These are phyloP conservation scores for Caracal caracal DNA, from an alignment of 2,113 vertebrate species.

Conservation along the genomic window DNA sequence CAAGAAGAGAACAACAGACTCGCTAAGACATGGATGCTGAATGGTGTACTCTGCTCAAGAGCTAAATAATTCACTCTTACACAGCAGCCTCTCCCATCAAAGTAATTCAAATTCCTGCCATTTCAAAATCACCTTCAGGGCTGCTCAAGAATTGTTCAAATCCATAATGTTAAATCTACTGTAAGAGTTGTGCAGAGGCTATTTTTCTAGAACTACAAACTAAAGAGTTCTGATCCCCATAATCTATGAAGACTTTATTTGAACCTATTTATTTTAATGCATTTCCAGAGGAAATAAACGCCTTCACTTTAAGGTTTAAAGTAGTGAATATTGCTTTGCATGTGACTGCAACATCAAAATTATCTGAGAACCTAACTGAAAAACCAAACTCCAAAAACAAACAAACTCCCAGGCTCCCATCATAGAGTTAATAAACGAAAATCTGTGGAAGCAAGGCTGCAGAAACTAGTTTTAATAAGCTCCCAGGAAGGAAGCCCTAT, in stretches of 20 bases:
- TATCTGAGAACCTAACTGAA: not conserved
- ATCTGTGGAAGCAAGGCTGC: not conserved
- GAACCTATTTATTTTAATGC: not conserved
- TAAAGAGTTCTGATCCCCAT: not conserved
- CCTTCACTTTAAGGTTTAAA: slow-evolving; percentile 6
- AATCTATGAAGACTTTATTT: slow-evolving; percentile 48
- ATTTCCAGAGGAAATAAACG: not conserved
- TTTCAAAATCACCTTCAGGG: slow-evolving; percentile 12
- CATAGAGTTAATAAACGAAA: not conserved
- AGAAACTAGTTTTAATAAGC: slow-evolving; percentile 14
- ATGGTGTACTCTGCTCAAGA: not conserved
- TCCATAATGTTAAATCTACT: slow-evolving; percentile 29
- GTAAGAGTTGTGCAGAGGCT: slow-evolving; percentile 2
- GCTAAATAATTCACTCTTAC: slow-evolving; percentile 19
- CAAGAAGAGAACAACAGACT: not conserved
- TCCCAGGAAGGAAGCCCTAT: not conserved
- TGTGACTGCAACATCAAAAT: not conserved
- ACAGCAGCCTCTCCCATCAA: slow-evolving; percentile 7
- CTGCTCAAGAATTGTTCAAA: slow-evolving; percentile 38
- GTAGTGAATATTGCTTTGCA: not conserved
- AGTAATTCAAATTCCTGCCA: slow-evolving; percentile 24
- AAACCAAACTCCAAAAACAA: not conserved
- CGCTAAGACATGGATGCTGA: not conserved
- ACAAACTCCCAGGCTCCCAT: not conserved
- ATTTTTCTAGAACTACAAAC: slow-evolving; percentile 43